These are phyloP conservation scores for Drosophila lacertosa DNA, from an alignment of 1,140 invertebrate species.

Conservation along the genomic window DNA sequence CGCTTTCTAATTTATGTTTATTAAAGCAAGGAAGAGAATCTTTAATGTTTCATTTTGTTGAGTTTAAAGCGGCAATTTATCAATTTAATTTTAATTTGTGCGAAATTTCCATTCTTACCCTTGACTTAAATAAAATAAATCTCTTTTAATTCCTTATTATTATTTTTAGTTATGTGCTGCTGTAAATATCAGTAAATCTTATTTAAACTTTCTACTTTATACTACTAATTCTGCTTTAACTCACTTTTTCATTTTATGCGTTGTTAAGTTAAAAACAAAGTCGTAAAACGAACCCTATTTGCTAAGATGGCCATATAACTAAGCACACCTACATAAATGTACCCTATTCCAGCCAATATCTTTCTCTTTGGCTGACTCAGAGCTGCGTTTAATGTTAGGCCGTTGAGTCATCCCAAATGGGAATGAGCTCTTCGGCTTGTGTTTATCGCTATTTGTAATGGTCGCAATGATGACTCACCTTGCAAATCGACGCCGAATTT, in stretches of 20 bases:
- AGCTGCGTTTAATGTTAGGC: constrained; percentile 8
- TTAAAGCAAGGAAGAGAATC: constrained; percentile 17
- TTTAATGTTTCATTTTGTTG: background rate
- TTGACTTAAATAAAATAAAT: too few species aligned
- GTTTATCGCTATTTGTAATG: constrained; percentile 3
- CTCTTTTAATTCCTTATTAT: too few species aligned
- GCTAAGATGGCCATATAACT: constrained; percentile 31
- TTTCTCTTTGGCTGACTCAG: constrained; percentile 29
- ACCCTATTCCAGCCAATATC: constrained; percentile 24
- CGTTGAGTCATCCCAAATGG: constrained; percentile 20
- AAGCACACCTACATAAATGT: constrained; percentile 42
- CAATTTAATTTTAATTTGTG: background rate
- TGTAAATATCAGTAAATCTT: too few species aligned
- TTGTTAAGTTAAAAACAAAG: constrained; percentile 49
- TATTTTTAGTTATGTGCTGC: too few species aligned
- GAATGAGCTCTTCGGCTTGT: background rate
- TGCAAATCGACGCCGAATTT: constrained; percentile 91
- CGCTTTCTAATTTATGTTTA: constrained; percentile 46
- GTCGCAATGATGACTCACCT: constrained; percentile 85
- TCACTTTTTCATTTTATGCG: constrained; percentile 25
- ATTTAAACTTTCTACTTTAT: too few species aligned
- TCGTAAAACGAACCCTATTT: constrained; percentile 47
- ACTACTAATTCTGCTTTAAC: background rate
- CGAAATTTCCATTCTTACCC: too few species aligned
- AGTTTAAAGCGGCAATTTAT: constrained; percentile 12